Evolutionary conservation across 2,888 invertebrate species (phyloP).

Genomic region (Chydorus sphaericus): DNA sequence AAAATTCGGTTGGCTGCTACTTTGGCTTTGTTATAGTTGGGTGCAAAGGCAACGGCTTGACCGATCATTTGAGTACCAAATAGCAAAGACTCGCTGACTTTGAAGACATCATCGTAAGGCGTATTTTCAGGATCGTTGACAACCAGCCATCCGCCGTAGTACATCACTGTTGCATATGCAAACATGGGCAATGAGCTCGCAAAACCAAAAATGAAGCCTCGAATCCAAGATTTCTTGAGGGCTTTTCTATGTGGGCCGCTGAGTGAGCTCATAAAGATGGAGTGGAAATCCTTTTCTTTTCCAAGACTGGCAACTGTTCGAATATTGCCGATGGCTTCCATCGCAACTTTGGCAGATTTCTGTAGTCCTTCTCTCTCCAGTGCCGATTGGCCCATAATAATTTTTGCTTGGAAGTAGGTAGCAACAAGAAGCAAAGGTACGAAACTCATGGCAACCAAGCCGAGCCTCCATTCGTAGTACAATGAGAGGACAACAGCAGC

Average conservation of each 20-base stretch:
- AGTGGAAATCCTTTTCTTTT: conserved; percentile 44
- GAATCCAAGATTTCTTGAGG: conserved; percentile 39
- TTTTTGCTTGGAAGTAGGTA: conserved; percentile 46
- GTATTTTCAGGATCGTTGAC: conserved; percentile 43
- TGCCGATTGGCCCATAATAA: conserved; percentile 42
- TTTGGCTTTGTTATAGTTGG: conserved; percentile 65
- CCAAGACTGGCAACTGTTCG: conserved; percentile 56
- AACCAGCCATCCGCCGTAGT: conserved; percentile 54
- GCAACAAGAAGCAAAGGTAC: conserved; percentile 51
- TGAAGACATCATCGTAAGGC: conserved; percentile 50
- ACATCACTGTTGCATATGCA: conserved; percentile 53
- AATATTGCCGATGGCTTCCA: conserved; percentile 58
- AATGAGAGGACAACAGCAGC: conserved; percentile 46
- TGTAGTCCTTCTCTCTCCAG: conserved; percentile 47
- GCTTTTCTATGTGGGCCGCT: conserved; percentile 41
- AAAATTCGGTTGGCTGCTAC: conserved; percentile 54
- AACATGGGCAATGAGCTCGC: conserved; percentile 55
- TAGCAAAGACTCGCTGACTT: conserved; percentile 55
- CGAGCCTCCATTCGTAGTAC: conserved; percentile 54
- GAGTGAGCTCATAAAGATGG: conserved; percentile 42
- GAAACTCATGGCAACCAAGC: conserved; percentile 46
- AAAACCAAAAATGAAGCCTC: conserved; percentile 52
- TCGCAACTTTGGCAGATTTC: conserved; percentile 52
- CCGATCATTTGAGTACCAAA: conserved; percentile 68
- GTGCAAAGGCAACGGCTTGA: conserved; percentile 59